phyloP scores from a whole-genome alignment of 2,113 vertebrate species.

The Aramus guarauna region DNA sequence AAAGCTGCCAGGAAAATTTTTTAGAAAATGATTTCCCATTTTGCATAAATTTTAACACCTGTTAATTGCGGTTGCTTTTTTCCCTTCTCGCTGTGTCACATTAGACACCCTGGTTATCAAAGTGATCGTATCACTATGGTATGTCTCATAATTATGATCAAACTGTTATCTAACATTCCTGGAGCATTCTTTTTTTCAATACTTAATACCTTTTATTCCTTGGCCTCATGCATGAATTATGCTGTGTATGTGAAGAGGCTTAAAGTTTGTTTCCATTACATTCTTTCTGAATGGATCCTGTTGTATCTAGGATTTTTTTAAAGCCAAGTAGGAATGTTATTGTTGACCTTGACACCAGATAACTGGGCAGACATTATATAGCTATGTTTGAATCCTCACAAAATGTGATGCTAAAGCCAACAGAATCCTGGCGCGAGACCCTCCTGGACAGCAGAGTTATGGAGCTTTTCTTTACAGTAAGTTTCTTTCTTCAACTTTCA shows the following conservation, averaged over 20 bases:
- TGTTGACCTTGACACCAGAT: conserved; percentile 94
- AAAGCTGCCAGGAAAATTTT: conserved; percentile 50
- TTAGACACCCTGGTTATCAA: conserved; percentile 75
- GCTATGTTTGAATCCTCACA: conserved; percentile 99
- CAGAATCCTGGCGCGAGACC: conserved; percentile 96
- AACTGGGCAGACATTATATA: conserved; percentile 99
- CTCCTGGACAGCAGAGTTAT: conserved; percentile 97
- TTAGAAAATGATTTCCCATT: conserved; percentile 53
- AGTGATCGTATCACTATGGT: conserved; percentile 76
- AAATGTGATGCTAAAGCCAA: conserved; percentile 97
- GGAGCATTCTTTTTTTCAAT: conserved; percentile 77
- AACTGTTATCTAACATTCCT: conserved; percentile 89
- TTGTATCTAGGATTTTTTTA: conserved; percentile 77
- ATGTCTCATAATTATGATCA: conserved; percentile 82
- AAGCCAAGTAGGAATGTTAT: conserved; percentile 82
- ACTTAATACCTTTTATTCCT: conserved; percentile 83
- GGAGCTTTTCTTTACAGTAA: conserved; percentile 99
- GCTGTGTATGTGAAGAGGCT: conserved; percentile 79
- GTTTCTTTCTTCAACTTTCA: conserved; percentile 66
- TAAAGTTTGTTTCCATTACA: conserved; percentile 80
- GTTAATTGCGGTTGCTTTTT: conserved; percentile 67
- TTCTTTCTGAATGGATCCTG: conserved; percentile 79
- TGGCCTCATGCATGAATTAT: conserved; percentile 83
- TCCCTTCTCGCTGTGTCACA: conserved; percentile 56
- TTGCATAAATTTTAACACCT: conserved; percentile 65